Base-by-base conservation (phyloP, 2,888 invertebrate genomes). In the Cosmia trapezina region DNA sequence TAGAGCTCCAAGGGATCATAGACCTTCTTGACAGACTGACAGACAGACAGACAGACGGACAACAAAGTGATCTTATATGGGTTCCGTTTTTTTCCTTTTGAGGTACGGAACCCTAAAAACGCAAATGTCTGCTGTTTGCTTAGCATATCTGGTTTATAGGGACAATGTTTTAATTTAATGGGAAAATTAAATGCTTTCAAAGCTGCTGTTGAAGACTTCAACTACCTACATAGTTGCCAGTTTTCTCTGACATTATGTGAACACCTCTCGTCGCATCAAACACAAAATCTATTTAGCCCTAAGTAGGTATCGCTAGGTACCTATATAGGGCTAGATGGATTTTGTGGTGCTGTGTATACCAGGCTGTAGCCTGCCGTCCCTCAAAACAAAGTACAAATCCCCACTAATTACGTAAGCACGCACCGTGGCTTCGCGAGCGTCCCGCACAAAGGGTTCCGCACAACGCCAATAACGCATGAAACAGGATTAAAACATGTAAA, bases 401-500 rank as follows among this genome's bases (percentile, higher is more conserved):
- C 74, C 70, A 41, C 74, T 83, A 81, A 81, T 81, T 79, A 81
- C 70, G 41, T 78, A 83, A 84, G 78, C 82, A 81, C 89, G 92
- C 93, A 92, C 89, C 76, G 82, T 88, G 76, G 80, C 84, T 86
- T 73, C 76, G 86, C 91, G 93, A 87, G 80, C 89, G 89, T 76
- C 65, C 83, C 73, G 64, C 88, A 91, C 92, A 93, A 93, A 94
- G 94, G 93, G 93, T 89, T 87, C 86, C 83, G 83, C 71, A 87
- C 94, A 94, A 94, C 78, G 89, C 94, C 95, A 96, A 96, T 96
- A 95, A 96, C 93, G 95, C 95, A 95, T 96, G 94, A 93, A 95
- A 96, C 95, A 93, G 92, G 95, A 95, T 95, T 96, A 92, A 93
- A 94, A 95, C 94, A 94, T 94, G 95, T 94, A 95, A 94, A 95